Evolutionary conservation across 2,797 vertebrate genomes (phyloP).

Genomic region (Taenioides sp.): DNA sequence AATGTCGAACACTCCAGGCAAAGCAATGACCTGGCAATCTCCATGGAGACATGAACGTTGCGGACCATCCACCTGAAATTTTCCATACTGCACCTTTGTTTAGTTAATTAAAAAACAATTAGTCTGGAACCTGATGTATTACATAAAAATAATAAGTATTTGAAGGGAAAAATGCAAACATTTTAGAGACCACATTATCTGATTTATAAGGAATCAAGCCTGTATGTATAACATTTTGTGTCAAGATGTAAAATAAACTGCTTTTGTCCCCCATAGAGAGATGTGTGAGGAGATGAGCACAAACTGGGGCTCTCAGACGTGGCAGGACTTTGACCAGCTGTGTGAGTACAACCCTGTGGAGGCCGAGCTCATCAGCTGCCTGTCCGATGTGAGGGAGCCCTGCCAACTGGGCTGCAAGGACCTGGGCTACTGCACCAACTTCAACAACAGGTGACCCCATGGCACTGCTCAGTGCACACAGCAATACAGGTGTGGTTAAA

Average conservation of each 20-base stretch:
- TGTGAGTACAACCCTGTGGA: constrained; percentile 95
- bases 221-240: too few species aligned
- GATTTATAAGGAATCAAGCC: not conserved
- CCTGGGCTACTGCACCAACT: constrained; percentile 97
- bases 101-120: too few species aligned
- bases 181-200: not conserved
- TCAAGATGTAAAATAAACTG: not conserved
- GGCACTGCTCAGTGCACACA: not conserved
- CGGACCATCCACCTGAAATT: too few species aligned
- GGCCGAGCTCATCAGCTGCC: constrained; percentile 92
- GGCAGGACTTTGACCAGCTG: constrained; percentile 95
- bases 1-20: too few species aligned
- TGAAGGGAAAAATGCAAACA: not conserved
- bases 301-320: constrained; percentile 95
- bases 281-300: constrained; percentile 95
- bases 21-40: too few species aligned
- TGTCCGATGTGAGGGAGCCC: constrained; percentile 95
- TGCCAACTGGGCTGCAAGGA: constrained; percentile 98
- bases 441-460: constrained; percentile 91
- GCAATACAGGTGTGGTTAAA: not conserved
- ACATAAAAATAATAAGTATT: too few species aligned
- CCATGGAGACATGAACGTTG: too few species aligned
- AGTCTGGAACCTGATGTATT: too few species aligned
- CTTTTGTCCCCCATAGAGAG: constrained; percentile 76
- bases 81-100: too few species aligned